Evolutionary conservation across 2,888 invertebrate genomes (phyloP).

Genomic region (Drosophila recens): DNA sequence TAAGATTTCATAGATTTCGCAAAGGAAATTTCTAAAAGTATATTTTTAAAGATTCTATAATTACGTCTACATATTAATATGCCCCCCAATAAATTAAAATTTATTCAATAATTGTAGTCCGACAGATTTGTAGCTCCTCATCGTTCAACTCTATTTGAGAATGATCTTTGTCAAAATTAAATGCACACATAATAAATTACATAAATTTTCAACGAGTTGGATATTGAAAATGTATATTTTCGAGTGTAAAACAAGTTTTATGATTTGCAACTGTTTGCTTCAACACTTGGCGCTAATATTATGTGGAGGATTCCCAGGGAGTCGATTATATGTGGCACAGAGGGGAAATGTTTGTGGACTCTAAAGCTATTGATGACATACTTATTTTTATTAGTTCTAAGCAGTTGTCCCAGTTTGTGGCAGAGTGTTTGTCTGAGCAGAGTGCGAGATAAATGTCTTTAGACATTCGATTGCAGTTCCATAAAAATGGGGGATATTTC

Average conservation of each 20-base stretch:
- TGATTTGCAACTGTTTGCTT: constrained; percentile 1
- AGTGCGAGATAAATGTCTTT: constrained; percentile 3
- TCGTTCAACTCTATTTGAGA: background rate
- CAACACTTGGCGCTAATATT: background rate
- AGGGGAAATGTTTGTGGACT: constrained; percentile 2
- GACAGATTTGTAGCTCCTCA: background rate
- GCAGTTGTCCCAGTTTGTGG: constrained; percentile 12
- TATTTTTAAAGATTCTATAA: background rate
- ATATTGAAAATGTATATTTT: background rate
- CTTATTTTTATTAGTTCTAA: constrained; percentile 5
- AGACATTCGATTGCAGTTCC: constrained; percentile 27
- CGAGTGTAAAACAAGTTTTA: background rate
- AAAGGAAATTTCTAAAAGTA: too few species aligned
- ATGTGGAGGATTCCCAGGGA: background rate
- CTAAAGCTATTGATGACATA: constrained; percentile 2
- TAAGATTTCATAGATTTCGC: too few species aligned
- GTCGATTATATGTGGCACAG: background rate
- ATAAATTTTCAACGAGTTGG: background rate
- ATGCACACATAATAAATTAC: background rate
- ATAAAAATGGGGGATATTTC: constrained; percentile 10
- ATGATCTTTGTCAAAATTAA: background rate
- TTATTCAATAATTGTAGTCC: background rate
- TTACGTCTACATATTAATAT: background rate
- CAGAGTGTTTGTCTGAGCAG: background rate
- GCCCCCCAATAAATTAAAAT: background rate